Conservation (phyloP, 2,888 invertebrate species). For the Scaeva pyrastri region DNA sequence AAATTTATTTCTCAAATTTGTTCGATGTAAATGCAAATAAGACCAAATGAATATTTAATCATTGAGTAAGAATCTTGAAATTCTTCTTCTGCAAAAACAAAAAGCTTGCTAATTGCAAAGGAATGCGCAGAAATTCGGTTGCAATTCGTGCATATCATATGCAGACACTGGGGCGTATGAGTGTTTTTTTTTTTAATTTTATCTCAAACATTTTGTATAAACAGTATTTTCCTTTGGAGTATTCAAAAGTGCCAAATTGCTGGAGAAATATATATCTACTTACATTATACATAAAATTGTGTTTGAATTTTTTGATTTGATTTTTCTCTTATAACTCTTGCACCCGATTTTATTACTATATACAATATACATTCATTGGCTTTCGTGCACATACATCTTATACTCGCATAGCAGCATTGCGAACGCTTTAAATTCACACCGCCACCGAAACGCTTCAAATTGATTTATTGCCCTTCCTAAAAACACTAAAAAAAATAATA, state of each 20-base stretch:
- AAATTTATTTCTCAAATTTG: background rate
- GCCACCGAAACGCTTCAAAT: constrained; percentile 48
- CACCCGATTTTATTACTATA: constrained; percentile 43
- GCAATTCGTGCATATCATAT: constrained; percentile 41
- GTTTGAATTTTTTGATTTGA: constrained; percentile 47
- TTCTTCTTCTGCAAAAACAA: no score
- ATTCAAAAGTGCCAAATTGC: constrained; percentile 63
- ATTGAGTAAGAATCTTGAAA: constrained; percentile 36
- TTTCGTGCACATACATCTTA: constrained; percentile 2
- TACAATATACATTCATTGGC: constrained; percentile 9
- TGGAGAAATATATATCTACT: constrained; percentile 20
- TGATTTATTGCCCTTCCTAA: constrained; percentile 47
- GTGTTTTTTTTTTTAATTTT: constrained; percentile 29
- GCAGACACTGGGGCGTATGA: constrained; percentile 69
- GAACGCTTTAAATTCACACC: constrained; percentile 59
- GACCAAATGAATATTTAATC: constrained; percentile 43
- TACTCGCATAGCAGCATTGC: constrained; percentile 43
- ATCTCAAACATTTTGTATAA: constrained; percentile 2
- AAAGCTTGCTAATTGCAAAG: constrained; percentile 60
- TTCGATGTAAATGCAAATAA: constrained; percentile 35
- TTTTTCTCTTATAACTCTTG: constrained; percentile 49
- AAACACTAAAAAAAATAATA: constrained; percentile 26
- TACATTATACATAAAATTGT: background rate
- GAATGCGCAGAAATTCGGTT: constrained; percentile 45
- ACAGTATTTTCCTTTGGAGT: constrained; percentile 32